Base-by-base conservation (phyloP, 1,140 invertebrate species). In the Pemphigus obesinymphae region DNA sequence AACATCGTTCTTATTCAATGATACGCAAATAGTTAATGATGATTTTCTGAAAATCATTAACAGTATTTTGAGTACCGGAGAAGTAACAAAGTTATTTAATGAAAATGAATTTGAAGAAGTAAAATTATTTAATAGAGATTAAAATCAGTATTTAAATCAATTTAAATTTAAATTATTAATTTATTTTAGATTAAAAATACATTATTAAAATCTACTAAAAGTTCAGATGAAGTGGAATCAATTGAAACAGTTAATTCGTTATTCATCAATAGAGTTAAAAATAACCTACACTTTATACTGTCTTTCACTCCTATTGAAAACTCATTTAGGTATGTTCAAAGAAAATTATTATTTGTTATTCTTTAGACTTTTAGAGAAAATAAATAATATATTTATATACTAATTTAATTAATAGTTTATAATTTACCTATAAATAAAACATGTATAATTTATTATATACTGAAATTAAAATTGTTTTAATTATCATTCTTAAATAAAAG, bases 11-110 rank as follows among this genome's bases (percentile, higher is more conserved):
- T 88, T 98, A 0, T 95, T 98, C 85, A 91, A 91, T n/a, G 96
- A 98, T 85, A 93, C 92, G 81, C 90, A 95, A 87, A 92, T 94
- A 58, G 91, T 92, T 86, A 91, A 95, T 86, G 96, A 98, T 86
- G 91, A 92, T 1, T 97, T 97, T 88, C 90, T 97, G 37, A 96
- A 98, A 87, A 96, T 98, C 86, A 93, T 98, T 58, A 97, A 95
- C 87, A 95, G 96, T 89, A 89, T 99, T 80, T 88, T 99, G 53
- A 97, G 97, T 86, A 94, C 95, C 0, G 95, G 94, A 11, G 95
- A 98, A 87, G 92, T 98, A 50, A 95, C 96, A 4, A 96, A 97
- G 88, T 88, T 98, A 37, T 98, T 95, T 87, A 90, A 91, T 5
- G 50, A 75, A 75, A 23, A 75, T 3, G 72, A 75, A 53, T 75